These are phyloP conservation scores for Holacanthella duospinosa DNA, from an alignment of 2,888 invertebrate species.

Conservation along the genomic window DNA sequence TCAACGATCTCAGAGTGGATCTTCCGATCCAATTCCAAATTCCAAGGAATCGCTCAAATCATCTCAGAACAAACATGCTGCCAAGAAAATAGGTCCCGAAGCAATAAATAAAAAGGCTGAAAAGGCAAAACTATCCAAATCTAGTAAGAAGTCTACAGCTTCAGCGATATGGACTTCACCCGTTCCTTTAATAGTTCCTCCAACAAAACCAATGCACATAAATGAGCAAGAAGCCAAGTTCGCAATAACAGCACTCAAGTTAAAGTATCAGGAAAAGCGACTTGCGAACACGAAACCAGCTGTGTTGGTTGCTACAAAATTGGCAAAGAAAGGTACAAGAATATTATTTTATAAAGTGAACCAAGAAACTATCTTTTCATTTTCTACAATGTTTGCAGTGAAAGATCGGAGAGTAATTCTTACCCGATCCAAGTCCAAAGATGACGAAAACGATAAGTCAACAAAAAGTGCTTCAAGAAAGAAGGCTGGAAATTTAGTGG, in stretches of 20 bases:
- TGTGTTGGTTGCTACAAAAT: constrained; percentile 24
- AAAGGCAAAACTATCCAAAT: constrained; percentile 11
- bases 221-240: constrained; percentile 37
- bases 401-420: constrained; percentile 27
- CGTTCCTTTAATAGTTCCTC: neutral
- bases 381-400: constrained; percentile 12
- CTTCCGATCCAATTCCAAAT: neutral
- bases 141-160: neutral
- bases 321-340: constrained; percentile 33
- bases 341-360: neutral
- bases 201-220: constrained; percentile 27
- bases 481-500: too few species aligned
- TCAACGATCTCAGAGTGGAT: constrained; percentile 27
- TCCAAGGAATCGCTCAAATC: neutral
- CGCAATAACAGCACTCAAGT: constrained; percentile 36
- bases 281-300: constrained; percentile 27
- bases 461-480: neutral
- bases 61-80: neutral
- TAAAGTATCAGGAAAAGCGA: constrained; percentile 29
- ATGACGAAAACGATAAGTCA: neutral
- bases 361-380: too few species aligned
- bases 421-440: constrained; percentile 30
- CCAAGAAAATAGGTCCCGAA: constrained; percentile 14
- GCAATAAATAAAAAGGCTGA: neutral
- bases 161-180: neutral